A percentile compares a stretch with the other conserved stretches of the same genome.
phyloP scores from a whole-genome alignment of 1,140 invertebrate species.

The Drosophila funebris region DNA sequence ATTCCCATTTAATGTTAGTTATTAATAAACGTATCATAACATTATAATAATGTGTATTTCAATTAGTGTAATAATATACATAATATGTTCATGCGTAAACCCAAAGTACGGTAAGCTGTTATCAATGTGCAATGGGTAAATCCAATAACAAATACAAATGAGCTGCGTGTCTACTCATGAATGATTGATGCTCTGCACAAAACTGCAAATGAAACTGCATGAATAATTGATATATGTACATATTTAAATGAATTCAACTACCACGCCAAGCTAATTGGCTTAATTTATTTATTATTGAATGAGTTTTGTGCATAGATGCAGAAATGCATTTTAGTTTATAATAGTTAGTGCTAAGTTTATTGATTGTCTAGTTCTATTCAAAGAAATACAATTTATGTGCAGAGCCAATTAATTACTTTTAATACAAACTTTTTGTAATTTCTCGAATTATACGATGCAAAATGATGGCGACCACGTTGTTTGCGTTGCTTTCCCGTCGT shows the following conservation, averaged over 20 bases:
- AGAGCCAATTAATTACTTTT: background rate
- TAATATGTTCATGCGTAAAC: background rate
- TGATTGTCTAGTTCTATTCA: too few species aligned
- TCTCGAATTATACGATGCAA: too few species aligned
- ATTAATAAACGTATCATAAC: background rate
- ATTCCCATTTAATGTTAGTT: background rate
- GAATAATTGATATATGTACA: background rate
- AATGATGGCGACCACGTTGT: conserved; percentile 7
- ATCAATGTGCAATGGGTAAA: background rate
- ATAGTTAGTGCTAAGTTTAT: too few species aligned
- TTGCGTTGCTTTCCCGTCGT: background rate
- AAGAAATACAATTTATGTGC: background rate
- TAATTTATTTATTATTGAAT: conserved; percentile 18
- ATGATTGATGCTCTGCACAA: conserved; percentile 58
- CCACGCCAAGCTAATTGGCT: conserved; percentile 3
- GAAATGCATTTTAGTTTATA: background rate
- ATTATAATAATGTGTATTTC: background rate
- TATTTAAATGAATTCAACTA: background rate
- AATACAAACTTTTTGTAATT: background rate
- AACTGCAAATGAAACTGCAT: background rate
- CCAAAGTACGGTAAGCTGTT: background rate
- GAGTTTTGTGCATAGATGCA: background rate
- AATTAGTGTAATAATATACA: background rate
- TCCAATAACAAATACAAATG: conserved; percentile 37
- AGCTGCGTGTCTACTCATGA: conserved; percentile 42